Conservation (phyloP, 1,140 invertebrate genomes). For the Orius laevigatus region DNA sequence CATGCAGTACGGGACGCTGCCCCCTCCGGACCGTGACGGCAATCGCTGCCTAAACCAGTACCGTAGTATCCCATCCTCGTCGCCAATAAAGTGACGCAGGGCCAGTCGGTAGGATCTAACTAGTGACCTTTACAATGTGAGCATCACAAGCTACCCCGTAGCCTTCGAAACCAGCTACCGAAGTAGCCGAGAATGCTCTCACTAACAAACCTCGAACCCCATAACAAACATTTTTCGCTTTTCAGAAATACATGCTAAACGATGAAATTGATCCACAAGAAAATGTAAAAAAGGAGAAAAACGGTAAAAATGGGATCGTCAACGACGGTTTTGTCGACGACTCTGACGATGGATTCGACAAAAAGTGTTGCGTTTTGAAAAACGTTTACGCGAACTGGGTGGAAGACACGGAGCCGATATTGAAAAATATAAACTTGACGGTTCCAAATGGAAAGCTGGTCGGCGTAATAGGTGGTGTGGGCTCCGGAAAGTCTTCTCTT, state of each 20-base stretch:
- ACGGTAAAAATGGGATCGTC: neutral
- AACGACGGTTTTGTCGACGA: neutral
- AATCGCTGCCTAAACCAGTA: no score
- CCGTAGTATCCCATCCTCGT: no score
- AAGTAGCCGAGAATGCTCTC: no score
- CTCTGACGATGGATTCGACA: neutral
- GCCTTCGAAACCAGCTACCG: no score
- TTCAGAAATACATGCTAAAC: slow-evolving; percentile 32
- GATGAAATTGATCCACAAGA: slow-evolving; percentile 26
- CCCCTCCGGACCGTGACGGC: no score
- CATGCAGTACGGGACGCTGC: no score
- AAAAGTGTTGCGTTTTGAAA: slow-evolving; percentile 8
- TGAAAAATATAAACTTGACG: slow-evolving; percentile 42
- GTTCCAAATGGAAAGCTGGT: slow-evolving; percentile 45
- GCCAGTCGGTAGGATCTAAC: no score
- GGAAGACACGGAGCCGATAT: slow-evolving; percentile 36
- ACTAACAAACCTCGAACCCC: no score
- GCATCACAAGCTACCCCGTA: no score
- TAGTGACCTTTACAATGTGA: no score
- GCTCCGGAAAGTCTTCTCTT: slow-evolving; percentile 63
- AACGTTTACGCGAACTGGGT: slow-evolving; percentile 41
- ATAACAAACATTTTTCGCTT: no score
- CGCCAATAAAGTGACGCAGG: no score
- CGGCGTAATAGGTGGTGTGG: slow-evolving; percentile 59
- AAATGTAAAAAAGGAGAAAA: neutral